Base-by-base conservation (phyloP, 35 echinoderm and acorn worm genomes). In the Patiria miniata region DNA sequence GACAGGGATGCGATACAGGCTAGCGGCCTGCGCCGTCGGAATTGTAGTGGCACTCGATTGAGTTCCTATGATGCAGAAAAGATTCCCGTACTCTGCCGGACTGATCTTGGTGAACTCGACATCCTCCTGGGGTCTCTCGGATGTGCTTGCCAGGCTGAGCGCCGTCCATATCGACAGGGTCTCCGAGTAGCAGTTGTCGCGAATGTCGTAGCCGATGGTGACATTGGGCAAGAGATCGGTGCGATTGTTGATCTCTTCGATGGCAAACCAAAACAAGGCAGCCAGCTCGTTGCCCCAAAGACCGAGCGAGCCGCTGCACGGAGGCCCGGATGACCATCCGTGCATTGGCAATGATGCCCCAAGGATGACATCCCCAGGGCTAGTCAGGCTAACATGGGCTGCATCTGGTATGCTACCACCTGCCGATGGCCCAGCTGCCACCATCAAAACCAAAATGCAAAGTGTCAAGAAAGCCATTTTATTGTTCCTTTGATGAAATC, bases 181-280 rank as follows among this genome's bases (percentile, higher is more conserved):
- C 40, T 77, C 51, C 14, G 68, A 78, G 23, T 47, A 50, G 53
- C 86, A 87, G 38, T 77, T 37, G 47, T 79, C 42, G 19, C 51
- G 51, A 29, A 87, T 87, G 21, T 78, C 76, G 38, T 52, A 87
- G 14, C 86, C 86, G 30, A 87, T 78, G n/a, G 86, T 79, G 5
- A 79, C 44, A 32, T 52, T 39, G 0, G 86, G 86, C 22, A 79
- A 52, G 39, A 83, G 47, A 56, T 29, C 47, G 8, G 29, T 32
- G 18, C 54, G 22, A 5, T 17, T 55, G 26, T 83, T 83, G 18
- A 83, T n/a, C 2, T 10, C 1, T 37, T 83, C 81, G 34, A 83
- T 52, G 7, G 81, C 1, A 16, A 51, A 56, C 81, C 53, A 33
- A 29, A 83, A 54, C 51, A 55, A 9, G 2, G 47, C 81, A 56